Evolutionary conservation across 2,797 vertebrate species (phyloP).

Genomic region (Phrynocephalus forsythii): DNA sequence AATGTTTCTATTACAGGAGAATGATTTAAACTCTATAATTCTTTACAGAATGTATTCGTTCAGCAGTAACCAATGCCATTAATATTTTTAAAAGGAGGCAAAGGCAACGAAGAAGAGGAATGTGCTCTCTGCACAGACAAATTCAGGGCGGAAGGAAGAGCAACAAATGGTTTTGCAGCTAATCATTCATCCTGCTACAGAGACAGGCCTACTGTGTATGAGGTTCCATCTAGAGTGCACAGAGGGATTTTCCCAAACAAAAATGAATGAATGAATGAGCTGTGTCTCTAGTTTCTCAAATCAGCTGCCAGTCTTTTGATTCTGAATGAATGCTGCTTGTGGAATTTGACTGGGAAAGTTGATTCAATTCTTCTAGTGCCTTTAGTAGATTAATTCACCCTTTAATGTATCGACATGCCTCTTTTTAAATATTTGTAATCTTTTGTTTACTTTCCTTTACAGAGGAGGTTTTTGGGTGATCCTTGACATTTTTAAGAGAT

Average conservation of each 20-base stretch:
- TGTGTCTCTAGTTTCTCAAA: slow-evolving; percentile 3
- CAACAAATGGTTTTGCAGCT: not conserved
- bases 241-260: slow-evolving; percentile 27
- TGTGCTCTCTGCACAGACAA: not conserved
- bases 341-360: slow-evolving; percentile 17
- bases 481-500: slow-evolving; percentile 28
- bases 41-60: slow-evolving; percentile 8
- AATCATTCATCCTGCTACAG: not conserved
- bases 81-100: not conserved
- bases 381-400: slow-evolving; percentile 44
- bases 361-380: slow-evolving; percentile 44
- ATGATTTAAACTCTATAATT: not conserved
- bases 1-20: not conserved
- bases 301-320: not conserved
- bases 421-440: slow-evolving; percentile 26
- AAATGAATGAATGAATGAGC: not conserved
- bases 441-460: slow-evolving; percentile 22
- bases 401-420: slow-evolving; percentile 41
- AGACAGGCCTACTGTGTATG: slow-evolving; percentile 12
- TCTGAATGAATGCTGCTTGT: slow-evolving; percentile 22
- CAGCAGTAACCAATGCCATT: slow-evolving; percentile 11
- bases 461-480: slow-evolving; percentile 29
- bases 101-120: not conserved
- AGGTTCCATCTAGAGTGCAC: not conserved
- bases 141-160: slow-evolving; percentile 18